Evolutionary conservation across 2,113 vertebrate species (phyloP).

Genomic region (Ctenomys sociabilis): DNA sequence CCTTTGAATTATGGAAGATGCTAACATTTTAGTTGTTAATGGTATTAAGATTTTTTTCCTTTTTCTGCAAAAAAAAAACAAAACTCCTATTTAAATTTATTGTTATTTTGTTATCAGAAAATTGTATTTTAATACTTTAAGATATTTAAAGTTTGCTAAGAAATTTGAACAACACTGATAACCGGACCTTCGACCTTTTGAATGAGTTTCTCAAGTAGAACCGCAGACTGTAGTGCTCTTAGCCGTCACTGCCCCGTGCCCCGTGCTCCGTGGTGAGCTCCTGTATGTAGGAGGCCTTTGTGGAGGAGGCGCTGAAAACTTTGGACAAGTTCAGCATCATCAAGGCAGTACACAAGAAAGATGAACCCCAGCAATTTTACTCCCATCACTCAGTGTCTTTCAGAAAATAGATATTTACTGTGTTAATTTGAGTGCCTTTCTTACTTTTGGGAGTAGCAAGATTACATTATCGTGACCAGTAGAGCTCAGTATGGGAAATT

Average conservation of each 20-base stretch:
- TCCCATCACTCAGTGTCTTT: constrained; percentile 54
- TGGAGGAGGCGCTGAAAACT: neutral
- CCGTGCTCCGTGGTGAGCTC: neutral
- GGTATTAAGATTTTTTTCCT: constrained; percentile 29
- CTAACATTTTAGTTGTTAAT: constrained; percentile 49
- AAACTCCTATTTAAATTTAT: constrained; percentile 26
- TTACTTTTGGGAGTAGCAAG: constrained; percentile 32
- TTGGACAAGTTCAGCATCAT: neutral
- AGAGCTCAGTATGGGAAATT: constrained; percentile 9
- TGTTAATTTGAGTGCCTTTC: constrained; percentile 76
- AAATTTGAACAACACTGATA: constrained; percentile 49
- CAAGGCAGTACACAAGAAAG: constrained; percentile 15
- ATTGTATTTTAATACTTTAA: constrained; percentile 64
- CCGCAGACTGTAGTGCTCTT: neutral
- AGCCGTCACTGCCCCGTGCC: neutral
- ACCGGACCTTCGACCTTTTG: constrained; percentile 53
- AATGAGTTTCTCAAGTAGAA: constrained; percentile 32
- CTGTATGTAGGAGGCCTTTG: neutral
- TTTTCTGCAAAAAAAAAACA: neutral
- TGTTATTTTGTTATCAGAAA: constrained; percentile 68
- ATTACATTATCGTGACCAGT: constrained; percentile 51
- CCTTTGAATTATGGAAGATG: constrained; percentile 31
- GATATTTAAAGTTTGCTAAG: constrained; percentile 49
- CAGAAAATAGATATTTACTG: constrained; percentile 31
- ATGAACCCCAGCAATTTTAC: neutral